Evolutionary conservation across 1,140 invertebrate species (phyloP), one percentile per base, ranked within the genome.

Genomic region (Drosophila dunni): DNA sequence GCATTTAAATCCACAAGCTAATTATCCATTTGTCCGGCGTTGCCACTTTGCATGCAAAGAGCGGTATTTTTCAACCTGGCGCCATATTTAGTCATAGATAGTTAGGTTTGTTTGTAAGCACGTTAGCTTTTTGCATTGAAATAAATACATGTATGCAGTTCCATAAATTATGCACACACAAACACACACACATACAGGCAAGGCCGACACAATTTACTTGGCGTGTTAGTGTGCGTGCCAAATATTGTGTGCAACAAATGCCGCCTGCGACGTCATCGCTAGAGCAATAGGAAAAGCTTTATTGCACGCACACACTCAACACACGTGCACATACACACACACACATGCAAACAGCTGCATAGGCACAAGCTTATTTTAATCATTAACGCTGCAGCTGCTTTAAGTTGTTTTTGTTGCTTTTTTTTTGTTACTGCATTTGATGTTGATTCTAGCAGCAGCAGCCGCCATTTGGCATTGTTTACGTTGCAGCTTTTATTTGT

Each of bases 401-500:
- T 58, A 62, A 3, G 53, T 29, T 68, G 48, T 71, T 74, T 53
- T 42, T 61, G n/a, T 57, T 75, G 36, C 57, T 50, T 36, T 33
- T 72, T 38, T 75, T 46, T 36, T 71, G 57, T 69, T 54, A 54
- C 66, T 71, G 60, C 53, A 72, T 72, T 76, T 66, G 74, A 61
- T 73, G 69, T 71, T 66, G 61, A 65, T 72, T 64, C 56, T 72
- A 54, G 48, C 50, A 34, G 50, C 60, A 57, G 53, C 62, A 34
- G 57, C 48, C 15, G 54, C 70, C 58, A 29, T 66, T 72, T 72
- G 86, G 71, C 83, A 89, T 89, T 89, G 79, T 88, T 89, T 88
- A 78, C 83, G 69, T 69, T 88, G 84, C 83, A 88, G 84, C 84
- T 89, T 88, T 86, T 86, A 79, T 85, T 78, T 72, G 62, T 79